These are phyloP conservation scores for Hippocampus mohnikei DNA, from an alignment of 2,113 vertebrate species.

Conservation along the genomic window DNA sequence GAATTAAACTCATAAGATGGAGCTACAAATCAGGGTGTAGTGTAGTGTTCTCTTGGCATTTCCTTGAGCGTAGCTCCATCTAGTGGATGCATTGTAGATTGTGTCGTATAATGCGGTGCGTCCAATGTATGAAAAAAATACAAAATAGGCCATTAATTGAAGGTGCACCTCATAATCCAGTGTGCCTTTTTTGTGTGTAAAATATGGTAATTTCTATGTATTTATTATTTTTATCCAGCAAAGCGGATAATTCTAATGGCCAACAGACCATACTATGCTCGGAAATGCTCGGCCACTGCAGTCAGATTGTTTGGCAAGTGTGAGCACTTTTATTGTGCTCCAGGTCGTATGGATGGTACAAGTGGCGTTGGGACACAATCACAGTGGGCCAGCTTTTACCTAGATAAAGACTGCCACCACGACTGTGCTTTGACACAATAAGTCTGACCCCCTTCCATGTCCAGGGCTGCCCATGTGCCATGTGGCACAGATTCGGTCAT, in stretches of 20 bases:
- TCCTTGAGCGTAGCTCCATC: no score
- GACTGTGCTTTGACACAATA: background rate
- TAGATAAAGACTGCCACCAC: background rate
- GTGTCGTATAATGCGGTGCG: no score
- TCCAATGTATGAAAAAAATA: no score
- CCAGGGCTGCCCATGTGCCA: background rate
- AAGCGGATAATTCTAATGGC: background rate
- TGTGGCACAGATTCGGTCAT: background rate
- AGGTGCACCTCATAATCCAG: no score
- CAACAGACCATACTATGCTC: background rate
- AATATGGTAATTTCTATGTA: no score
- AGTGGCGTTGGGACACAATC: background rate
- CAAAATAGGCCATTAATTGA: no score
- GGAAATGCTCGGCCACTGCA: background rate
- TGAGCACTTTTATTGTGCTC: background rate
- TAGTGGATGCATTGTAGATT: no score
- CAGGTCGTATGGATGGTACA: background rate
- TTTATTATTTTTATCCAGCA: background rate
- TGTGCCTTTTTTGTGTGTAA: no score
- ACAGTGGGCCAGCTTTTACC: background rate
- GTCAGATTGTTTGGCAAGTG: background rate
- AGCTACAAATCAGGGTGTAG: no score
- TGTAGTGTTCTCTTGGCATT: no score
- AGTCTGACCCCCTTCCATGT: background rate
- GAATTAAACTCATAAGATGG: no score